A percentile compares a stretch with the other conserved stretches of the same genome.
Conservation (phyloP, 2,113 vertebrate genomes). For the Phycodurus eques region DNA sequence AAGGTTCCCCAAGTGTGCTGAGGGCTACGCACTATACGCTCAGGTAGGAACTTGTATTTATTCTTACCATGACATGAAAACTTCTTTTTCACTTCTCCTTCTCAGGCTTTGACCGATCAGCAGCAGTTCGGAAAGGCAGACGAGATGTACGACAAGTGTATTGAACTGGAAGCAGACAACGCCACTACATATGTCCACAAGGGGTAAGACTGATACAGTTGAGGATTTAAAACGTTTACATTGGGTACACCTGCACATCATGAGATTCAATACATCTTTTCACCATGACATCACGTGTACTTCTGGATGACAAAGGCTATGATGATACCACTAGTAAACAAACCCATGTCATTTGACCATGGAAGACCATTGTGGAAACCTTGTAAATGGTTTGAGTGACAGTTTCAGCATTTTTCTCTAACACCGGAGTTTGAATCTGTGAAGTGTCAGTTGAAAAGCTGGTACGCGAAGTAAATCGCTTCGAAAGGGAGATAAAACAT, state of each 20-base stretch:
- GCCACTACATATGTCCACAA: slow-evolving; percentile 99
- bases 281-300: too few species aligned
- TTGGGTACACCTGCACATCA: too few species aligned
- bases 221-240: neutral
- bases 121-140: slow-evolving; percentile 98
- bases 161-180: slow-evolving; percentile 96
- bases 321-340: too few species aligned
- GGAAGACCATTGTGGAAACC: too few species aligned
- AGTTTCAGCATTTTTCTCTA: too few species aligned
- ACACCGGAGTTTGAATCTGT: too few species aligned
- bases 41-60: slow-evolving; percentile 75
- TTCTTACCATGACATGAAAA: neutral
- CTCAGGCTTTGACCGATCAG: slow-evolving; percentile 95
- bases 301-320: too few species aligned
- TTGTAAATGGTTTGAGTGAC: too few species aligned
- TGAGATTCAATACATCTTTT: too few species aligned
- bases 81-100: neutral
- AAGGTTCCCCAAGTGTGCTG: slow-evolving; percentile 92
- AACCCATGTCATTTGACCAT: too few species aligned
- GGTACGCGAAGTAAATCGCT: too few species aligned
- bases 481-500: too few species aligned
- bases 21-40: slow-evolving; percentile 95
- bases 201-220: slow-evolving; percentile 74
- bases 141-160: slow-evolving; percentile 99
- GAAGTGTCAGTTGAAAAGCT: neutral